Percentiles rank a stretch among this genome's conserved stretches.
Evolutionary conservation across 2,797 vertebrate genomes (phyloP).

Genomic region (Nannoperca australis): DNA sequence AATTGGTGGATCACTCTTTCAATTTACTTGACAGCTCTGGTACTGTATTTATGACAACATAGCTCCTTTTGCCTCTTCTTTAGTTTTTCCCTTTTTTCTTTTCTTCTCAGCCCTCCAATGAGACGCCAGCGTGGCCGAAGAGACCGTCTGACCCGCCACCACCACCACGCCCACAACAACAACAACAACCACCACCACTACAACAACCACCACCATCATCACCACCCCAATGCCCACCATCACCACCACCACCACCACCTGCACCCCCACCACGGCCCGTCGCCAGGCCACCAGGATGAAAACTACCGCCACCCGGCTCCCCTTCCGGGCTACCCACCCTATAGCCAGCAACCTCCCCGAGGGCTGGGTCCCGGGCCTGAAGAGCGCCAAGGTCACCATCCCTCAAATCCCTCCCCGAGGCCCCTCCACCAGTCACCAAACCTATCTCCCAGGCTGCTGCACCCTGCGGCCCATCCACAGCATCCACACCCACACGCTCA

Average conservation of each 20-base stretch:
- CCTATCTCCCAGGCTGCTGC: slow-evolving; percentile 93
- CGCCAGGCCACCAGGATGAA: slow-evolving; percentile 90
- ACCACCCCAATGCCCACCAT: slow-evolving; percentile 72
- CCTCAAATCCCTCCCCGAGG: slow-evolving; percentile 88
- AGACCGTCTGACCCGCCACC: slow-evolving; percentile 91
- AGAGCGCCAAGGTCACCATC: slow-evolving; percentile 78
- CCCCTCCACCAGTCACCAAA: slow-evolving; percentile 94
- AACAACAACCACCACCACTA: slow-evolving; percentile 60
- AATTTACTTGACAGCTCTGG: not conserved
- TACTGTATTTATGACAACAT: not conserved
- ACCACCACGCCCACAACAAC: slow-evolving; percentile 78
- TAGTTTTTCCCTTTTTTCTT: slow-evolving; percentile 21
- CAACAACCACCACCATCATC: slow-evolving; percentile 62
- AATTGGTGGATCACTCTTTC: not conserved
- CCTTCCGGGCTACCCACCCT: slow-evolving; percentile 82
- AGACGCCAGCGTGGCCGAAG: slow-evolving; percentile 93
- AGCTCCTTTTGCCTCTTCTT: slow-evolving; percentile 5
- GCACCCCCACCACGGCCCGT: slow-evolving; percentile 75
- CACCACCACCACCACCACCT: slow-evolving; percentile 77
- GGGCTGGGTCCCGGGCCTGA: slow-evolving; percentile 68
- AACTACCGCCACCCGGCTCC: slow-evolving; percentile 91
- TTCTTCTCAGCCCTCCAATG: slow-evolving; percentile 91
- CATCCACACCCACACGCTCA: slow-evolving; percentile 67
- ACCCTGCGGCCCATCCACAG: slow-evolving; percentile 75
- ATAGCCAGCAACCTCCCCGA: slow-evolving; percentile 88